Evolutionary conservation across 2,113 vertebrate genomes (phyloP), one percentile per base, ranked within the genome.

Genomic region (Dicerorhinus sumatrensis): DNA sequence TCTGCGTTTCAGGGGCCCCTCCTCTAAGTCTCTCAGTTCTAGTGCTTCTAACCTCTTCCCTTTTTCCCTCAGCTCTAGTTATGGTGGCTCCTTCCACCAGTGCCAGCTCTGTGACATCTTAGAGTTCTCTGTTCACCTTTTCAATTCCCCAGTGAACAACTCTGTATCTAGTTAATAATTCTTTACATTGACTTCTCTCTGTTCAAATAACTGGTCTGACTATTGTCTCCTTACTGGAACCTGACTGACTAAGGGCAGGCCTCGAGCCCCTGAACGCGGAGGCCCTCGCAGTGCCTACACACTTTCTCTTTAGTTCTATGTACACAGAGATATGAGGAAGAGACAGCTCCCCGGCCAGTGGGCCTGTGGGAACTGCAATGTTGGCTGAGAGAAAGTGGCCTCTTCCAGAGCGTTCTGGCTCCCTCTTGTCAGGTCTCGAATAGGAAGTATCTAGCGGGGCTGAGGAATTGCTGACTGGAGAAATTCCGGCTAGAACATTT

Each of bases 101-200:
- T 33, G 14, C n/a, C 51, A 2, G 16, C 8, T n/a, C 48, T 3
- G 5, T 33, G 84, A 0, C 17, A 16, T 12, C 21, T 8, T 7
- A 16, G 27, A 20, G 46, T 46, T 75, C n/a, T 29, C 46, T n/a
- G 91, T 70, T 63, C 21, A 56, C 10, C 25, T 17, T 81, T 81
- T 79, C 54, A 65, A 3, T 13, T 5, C n/a, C 27, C 21, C 18
- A 65, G 31, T 9, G n/a, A 65, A 67, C 42, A 70, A 54, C 51
- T 76, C 56, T 84, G 16, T 36, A 2, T 29, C 33, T 6, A n/a
- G n/a, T 58, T 88, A 75, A 89, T 48, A 21, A 10, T 63, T 65
- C 46, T 58, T 79, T 5, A 46, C 69, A 13, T 10, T 21, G 83
- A 56, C 17, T 39, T 76, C 79, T 91, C 31, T 81, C 48, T 69